These are phyloP conservation scores for Drosophila mojavensis DNA, from an alignment of 1,140 invertebrate species.

Conservation along the genomic window DNA sequence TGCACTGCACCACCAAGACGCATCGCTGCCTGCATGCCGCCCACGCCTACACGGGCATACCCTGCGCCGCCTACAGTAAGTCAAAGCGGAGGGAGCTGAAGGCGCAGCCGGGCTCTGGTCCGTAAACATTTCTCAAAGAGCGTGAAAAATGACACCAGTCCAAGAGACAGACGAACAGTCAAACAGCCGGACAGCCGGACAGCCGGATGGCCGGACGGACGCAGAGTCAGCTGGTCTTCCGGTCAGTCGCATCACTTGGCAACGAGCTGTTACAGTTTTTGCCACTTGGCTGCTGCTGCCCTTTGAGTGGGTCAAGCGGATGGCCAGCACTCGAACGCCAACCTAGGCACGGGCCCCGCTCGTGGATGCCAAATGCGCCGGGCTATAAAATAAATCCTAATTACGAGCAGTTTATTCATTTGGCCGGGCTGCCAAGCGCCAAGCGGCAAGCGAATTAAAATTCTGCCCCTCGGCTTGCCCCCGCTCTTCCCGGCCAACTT, in stretches of 20 bases:
- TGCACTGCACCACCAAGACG: slow-evolving; percentile 91
- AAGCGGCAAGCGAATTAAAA: slow-evolving; percentile 67
- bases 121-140: slow-evolving; percentile 44
- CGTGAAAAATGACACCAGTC: slow-evolving; percentile 69
- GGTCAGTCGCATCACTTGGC: slow-evolving; percentile 33
- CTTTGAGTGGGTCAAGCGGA: slow-evolving; percentile 55
- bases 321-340: slow-evolving; percentile 45
- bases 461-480: slow-evolving; percentile 29
- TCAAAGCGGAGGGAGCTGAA: slow-evolving; percentile 48
- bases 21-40: slow-evolving; percentile 95
- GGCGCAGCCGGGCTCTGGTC: slow-evolving; percentile 7
- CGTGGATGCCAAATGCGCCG: slow-evolving; percentile 34
- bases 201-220: neutral
- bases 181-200: no score
- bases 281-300: neutral
- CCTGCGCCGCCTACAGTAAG: slow-evolving; percentile 93
- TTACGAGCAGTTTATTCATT: slow-evolving; percentile 78
- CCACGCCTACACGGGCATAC: slow-evolving; percentile 95
- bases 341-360: neutral
- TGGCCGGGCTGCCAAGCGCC: slow-evolving; percentile 41
- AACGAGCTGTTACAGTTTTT: slow-evolving; percentile 60
- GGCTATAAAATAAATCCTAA: slow-evolving; percentile 79
- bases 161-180: slow-evolving; percentile 15
- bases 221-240: neutral
- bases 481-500: neutral